Percentiles rank a stretch among this genome's conserved stretches.
phyloP scores from a whole-genome alignment of 1,140 invertebrate genomes.

The Ceratina calcarata region DNA sequence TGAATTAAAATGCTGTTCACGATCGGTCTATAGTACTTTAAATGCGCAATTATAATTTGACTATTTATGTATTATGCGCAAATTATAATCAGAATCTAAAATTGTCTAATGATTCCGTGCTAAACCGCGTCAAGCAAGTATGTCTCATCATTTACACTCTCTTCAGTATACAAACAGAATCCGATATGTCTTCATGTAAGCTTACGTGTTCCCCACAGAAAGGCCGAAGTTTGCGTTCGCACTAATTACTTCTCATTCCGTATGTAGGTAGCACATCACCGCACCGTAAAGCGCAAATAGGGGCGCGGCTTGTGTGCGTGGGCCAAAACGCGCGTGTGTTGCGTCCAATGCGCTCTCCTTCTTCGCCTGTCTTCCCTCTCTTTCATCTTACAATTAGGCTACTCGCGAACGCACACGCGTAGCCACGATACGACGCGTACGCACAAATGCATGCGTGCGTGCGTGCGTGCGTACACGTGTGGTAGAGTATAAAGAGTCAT shows the following conservation, averaged over 20 bases:
- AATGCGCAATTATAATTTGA: no score
- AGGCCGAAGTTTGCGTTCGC: not conserved
- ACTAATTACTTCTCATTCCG: conserved; percentile 27
- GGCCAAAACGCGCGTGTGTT: conserved; percentile 15
- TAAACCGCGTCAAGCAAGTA: no score
- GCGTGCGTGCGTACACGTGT: conserved; percentile 12
- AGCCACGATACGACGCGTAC: not conserved
- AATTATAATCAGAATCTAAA: no score
- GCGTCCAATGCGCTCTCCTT: conserved; percentile 5
- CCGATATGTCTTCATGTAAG: no score
- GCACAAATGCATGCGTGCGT: conserved; percentile 28
- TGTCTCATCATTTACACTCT: no score
- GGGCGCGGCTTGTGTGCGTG: not conserved
- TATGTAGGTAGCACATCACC: not conserved
- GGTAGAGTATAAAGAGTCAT: conserved; percentile 55
- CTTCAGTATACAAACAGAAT: not conserved
- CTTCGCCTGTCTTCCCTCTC: not conserved
- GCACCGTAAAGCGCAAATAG: conserved; percentile 3
- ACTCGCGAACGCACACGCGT: not conserved
- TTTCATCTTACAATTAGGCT: not conserved
- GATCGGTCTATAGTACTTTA: no score
- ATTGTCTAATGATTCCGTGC: no score
- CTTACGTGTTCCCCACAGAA: not conserved
- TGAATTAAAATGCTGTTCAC: no score
- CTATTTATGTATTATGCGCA: no score